Conservation (phyloP, 2,888 invertebrate genomes). For the Chrysomela aeneicollis region DNA sequence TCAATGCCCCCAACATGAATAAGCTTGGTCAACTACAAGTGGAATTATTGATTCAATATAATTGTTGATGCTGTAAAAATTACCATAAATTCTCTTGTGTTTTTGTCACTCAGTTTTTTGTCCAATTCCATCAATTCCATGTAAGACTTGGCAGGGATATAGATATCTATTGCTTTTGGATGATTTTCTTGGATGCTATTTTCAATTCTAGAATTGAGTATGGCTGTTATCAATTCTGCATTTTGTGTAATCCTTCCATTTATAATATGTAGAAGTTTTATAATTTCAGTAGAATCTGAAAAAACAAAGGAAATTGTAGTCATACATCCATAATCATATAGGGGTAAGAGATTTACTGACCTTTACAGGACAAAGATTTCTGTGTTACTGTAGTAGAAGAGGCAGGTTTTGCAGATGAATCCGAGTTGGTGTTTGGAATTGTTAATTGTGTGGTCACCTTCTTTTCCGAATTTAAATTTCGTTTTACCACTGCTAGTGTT, state of each 20-base stretch:
- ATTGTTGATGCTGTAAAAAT: no score
- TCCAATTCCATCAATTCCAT: constrained; percentile 15
- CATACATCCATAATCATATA: no score
- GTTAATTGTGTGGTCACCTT: neutral
- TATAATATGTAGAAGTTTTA: constrained; percentile 16
- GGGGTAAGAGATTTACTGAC: neutral
- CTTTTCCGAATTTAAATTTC: neutral
- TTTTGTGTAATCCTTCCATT: constrained; percentile 17
- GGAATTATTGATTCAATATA: no score
- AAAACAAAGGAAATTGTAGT: constrained; percentile 2
- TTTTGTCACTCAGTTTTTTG: constrained; percentile 12
- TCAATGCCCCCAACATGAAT: constrained; percentile 9
- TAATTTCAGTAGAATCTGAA: constrained; percentile 17
- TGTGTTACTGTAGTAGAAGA: neutral
- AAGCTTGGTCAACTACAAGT: constrained; percentile 7
- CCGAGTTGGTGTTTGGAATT: neutral
- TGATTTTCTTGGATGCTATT: constrained; percentile 2
- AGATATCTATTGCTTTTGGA: constrained; percentile 7
- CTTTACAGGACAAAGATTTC: neutral
- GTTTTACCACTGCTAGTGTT: neutral
- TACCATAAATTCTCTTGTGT: constrained; percentile 10
- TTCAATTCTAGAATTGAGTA: constrained; percentile 7
- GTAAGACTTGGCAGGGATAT: constrained; percentile 12
- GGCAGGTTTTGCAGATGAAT: neutral
- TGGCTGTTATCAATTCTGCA: constrained; percentile 12